Evolutionary conservation across 2,113 vertebrate species (phyloP), one percentile per base, ranked within the genome.

Genomic region (Dolichallabes microphthalmus): DNA sequence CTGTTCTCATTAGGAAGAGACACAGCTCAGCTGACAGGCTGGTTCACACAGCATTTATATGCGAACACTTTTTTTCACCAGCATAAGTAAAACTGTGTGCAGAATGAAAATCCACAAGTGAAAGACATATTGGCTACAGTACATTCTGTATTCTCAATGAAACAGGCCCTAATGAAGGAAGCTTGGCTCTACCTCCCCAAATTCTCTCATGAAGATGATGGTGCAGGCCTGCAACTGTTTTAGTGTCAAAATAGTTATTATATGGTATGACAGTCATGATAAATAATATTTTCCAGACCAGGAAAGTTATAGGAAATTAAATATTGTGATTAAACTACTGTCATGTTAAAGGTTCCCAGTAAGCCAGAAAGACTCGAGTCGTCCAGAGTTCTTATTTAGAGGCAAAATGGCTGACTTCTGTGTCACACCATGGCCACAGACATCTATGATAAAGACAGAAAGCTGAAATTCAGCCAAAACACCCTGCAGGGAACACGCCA

Each of bases 1-100:
- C 60, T 79, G 61, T 68, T 85, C 77, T 66, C 83, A 79, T 73
- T 73, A 73, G 53, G 30, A 73, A 73, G 45, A 71, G 10, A 20
- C 4, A 1, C 25, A 73, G 30, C 81, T 82, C 30, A 17, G 27
- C 52, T 35, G 66, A 53, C 81, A 8, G 52, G 64, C 4, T 73
- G 81, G 12, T 60, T 30, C 52, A 22, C 50, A 71, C 66, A 71
- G n/a, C 52, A 58, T 82, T 82, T 82, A 53, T 12, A 58, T 35
- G 5, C n/a, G n/a, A n/a, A n/a, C n/a, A n/a, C n/a, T n/a, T 15
- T 71, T 13, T 45, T 82, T 71, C 20, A 50, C 4, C 58, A 10
- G 32, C 66, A 39, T 71, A 68, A 83, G 22, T 22, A 39, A 39
- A 83, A 83, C 68, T 2, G 52, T 45, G 30, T 45, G 17, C 12